Conservation (phyloP, 1,140 invertebrate genomes). For the Hycleus cichorii region DNA sequence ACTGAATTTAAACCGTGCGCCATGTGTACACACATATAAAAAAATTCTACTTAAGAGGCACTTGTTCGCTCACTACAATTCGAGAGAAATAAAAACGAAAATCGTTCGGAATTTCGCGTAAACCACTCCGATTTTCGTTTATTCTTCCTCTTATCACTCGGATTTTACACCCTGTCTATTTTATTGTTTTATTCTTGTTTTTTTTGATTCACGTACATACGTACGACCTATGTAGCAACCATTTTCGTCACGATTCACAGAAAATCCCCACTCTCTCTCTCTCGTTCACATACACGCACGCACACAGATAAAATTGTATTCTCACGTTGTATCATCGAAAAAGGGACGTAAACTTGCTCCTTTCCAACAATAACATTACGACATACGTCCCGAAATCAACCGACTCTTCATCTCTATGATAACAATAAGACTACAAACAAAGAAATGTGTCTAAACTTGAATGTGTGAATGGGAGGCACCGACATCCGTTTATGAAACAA, state of each 20-base stretch:
- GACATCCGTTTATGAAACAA: conserved; percentile 60
- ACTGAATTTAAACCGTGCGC: conserved; percentile 49
- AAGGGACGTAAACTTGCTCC: conserved; percentile 1
- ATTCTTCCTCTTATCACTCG: too few species aligned
- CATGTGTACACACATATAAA: conserved; percentile 39
- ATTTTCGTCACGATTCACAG: conserved; percentile 42
- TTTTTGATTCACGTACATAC: too few species aligned
- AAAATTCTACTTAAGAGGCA: not conserved
- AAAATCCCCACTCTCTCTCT: conserved; percentile 35
- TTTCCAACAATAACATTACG: conserved; percentile 4
- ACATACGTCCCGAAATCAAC: not conserved
- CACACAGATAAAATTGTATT: conserved; percentile 39
- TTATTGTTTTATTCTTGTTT: not conserved
- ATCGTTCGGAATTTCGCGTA: too few species aligned
- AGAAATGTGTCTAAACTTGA: conserved; percentile 21
- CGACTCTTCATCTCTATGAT: not conserved
- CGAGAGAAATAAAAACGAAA: too few species aligned
- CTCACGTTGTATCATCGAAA: conserved; percentile 26
- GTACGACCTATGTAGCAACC: conserved; percentile 37
- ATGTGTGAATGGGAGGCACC: conserved; percentile 35
- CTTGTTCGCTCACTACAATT: too few species aligned
- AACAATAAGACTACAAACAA: not conserved
- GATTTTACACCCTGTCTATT: too few species aligned
- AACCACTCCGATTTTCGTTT: too few species aligned
- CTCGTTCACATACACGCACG: not conserved